Base-by-base conservation (phyloP, 2,888 invertebrate genomes). In the Yponomeuta malinellus region DNA sequence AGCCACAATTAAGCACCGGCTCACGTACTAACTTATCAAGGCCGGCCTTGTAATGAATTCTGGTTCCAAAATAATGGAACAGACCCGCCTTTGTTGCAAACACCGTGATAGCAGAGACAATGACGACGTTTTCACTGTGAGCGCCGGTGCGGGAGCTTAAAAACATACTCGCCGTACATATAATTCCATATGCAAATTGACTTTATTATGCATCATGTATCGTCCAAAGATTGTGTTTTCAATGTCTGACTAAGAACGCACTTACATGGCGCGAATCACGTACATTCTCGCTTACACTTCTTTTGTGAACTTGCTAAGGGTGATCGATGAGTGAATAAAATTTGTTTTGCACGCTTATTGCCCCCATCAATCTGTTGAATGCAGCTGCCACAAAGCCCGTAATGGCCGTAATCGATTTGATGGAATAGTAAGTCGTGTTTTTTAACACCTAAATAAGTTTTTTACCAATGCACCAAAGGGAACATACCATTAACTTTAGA, bases 141-240 rank as follows among this genome's bases (percentile, higher is more conserved):
- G 80, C 52, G 33, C 33, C 33, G 33, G 33, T 3, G 52, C 52
- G 85, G 84, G 83, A 82, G 63, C 69, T 68, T 86, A 89, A 88
- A 89, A 89, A 59, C 3, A 83, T 85, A 84, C 78, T 79, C 83
- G 81, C 52, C 15, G 86, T 83, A 82, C 81, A 80, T 81, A 80
- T 81, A 78, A 89, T 89, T 89, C 89, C 80, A 90, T 87, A 89
- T 92, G 91, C 89, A 89, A 90, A 91, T 90, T 82, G 73, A 76
- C 75, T 83, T 85, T 85, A 89, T 90, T 90, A 89, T 90, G 88
- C 88, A 86, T 81, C 84, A 84, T 83, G 82, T 80, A 83, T 84
- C 80, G 81, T 81, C 82, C 79, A 81, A 86, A 87, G 87, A 87
- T 84, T 86, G 84, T 84, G 85, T 83, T 83, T 88, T 84, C 84